phyloP scores from a whole-genome alignment of 2,113 vertebrate species.

The Rhynchomys soricoides region DNA sequence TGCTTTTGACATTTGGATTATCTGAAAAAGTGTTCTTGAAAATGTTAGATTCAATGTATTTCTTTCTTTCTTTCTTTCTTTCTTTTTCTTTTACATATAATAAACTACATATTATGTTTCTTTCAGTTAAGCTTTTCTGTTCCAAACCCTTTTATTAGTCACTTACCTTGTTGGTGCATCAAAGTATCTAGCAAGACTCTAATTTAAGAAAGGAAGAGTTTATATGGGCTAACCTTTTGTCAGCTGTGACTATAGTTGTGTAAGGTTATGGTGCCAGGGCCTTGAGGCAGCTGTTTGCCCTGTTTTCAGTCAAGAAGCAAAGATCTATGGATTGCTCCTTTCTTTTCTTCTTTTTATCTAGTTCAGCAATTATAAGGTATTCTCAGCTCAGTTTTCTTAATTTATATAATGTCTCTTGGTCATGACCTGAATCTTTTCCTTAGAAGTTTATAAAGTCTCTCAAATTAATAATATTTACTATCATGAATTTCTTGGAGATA shows the following conservation, averaged over 20 bases:
- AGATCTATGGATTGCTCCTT: not conserved
- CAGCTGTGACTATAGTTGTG: not conserved
- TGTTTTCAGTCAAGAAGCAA: not conserved
- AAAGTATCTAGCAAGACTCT: no score
- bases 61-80: no score
- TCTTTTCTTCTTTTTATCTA: not conserved
- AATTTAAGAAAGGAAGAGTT: not conserved
- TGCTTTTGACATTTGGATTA: not conserved
- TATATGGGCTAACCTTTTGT: not conserved
- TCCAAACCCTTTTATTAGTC: not conserved
- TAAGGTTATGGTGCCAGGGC: no score
- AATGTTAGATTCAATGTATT: not conserved
- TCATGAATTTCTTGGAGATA: not conserved
- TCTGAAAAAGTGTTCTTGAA: not conserved
- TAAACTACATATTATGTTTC: no score
- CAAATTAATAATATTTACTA: not conserved
- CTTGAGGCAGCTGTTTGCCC: not conserved
- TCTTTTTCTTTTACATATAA: no score
- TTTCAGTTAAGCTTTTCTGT: not conserved
- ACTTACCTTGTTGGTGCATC: not conserved
- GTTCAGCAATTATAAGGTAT: not conserved
- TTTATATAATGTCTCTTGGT: not conserved
- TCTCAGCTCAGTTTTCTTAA: not conserved
- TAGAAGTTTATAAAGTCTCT: not conserved
- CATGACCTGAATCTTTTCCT: not conserved